Base-by-base conservation (phyloP, 2,797 vertebrate species). In the Scarus forsteni region DNA sequence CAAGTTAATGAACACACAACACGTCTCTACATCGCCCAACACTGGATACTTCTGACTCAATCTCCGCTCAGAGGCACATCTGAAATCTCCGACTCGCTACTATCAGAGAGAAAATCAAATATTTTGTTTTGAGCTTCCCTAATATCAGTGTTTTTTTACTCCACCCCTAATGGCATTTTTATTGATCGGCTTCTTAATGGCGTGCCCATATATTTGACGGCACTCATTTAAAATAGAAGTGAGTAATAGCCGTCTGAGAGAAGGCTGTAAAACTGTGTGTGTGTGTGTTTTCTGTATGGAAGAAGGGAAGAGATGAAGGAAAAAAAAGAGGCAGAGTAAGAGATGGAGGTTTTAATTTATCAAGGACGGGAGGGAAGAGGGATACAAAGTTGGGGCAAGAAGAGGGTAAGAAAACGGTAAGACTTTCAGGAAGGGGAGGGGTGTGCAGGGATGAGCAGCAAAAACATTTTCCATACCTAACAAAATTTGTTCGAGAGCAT, bases 101-200 rank as follows among this genome's bases (percentile, higher is more conserved):
- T 95, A 95, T 93, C 93, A 92, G 91, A 94, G 52, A 60, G 94
- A 75, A 97, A 97, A 97, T 97, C 95, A 96, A 97, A 98, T 96
- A 97, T 97, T 98, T 98, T 96, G 94, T 97, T 98, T 98, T 95
- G 94, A 95, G 94, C 95, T 95, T 95, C 94, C 95, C 96, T 96
- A 97, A 98, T 97, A 97, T 97, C 95, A 97, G 95, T 95, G 92
- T 95, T 95, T 97, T 27, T 96, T 97, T 96, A 96, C 95, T 94
- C 95, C 90, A 89, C 89, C 93, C 93, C 95, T 98, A 97, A 98
- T 96, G 95, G 96, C 94, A 95, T 97, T 97, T 97, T 96, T 97
- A 98, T 97, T 97, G 97, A 97, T 97, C 94, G 92, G 90, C 91
- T 92, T 94, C 96, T 96, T 97, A 98, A 98, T 97, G 96, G 96